Evolutionary conservation across 2,797 vertebrate species (phyloP).

Genomic region (Pristis pectinata): DNA sequence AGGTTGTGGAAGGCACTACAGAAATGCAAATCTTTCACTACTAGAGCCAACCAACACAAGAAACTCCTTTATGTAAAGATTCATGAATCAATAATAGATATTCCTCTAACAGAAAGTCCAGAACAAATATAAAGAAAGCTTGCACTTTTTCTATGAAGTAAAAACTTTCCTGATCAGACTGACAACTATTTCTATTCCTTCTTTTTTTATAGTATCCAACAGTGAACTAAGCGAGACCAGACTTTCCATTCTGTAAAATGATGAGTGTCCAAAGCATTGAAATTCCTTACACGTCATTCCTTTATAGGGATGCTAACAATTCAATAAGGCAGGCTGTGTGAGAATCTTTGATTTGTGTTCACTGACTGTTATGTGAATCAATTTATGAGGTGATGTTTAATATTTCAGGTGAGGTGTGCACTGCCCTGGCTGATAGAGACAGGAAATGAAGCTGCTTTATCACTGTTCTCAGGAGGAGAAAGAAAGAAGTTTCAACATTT

Average conservation of each 20-base stretch:
- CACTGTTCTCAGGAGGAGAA: background rate
- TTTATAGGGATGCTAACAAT: background rate
- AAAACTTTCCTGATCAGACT: too few relatives aligned
- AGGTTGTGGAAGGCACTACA: too few relatives aligned
- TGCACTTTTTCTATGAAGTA: background rate
- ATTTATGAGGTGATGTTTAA: background rate
- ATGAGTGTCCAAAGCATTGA: background rate
- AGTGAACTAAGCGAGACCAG: background rate
- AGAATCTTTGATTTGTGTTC: background rate
- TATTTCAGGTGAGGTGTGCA: background rate
- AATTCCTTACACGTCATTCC: background rate
- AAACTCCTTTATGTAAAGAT: background rate
- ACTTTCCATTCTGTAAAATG: background rate
- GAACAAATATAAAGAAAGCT: background rate
- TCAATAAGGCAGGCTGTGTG: background rate
- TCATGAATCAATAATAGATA: background rate
- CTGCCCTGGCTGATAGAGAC: too few relatives aligned
- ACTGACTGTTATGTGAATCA: background rate
- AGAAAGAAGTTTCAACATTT: background rate
- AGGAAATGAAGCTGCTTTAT: conserved; percentile 22
- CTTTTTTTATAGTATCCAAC: background rate
- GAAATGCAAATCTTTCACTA: background rate
- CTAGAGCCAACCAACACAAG: background rate
- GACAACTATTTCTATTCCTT: too few relatives aligned
- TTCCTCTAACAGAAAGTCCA: background rate